phyloP scores from a whole-genome alignment of 2,888 invertebrate species.

The Dicyrtomina minuta region DNA sequence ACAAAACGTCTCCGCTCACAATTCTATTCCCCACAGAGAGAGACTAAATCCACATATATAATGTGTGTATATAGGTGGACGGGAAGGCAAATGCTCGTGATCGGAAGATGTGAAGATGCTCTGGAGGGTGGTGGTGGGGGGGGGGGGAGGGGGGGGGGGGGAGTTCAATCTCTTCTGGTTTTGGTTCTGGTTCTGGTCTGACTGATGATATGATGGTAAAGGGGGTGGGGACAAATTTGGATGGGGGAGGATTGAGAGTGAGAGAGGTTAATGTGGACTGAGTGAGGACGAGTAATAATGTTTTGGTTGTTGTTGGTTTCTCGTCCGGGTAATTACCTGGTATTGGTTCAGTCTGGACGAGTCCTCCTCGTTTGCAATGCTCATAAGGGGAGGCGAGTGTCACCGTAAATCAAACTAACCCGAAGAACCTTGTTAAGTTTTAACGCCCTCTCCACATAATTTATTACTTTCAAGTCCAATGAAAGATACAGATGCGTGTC shows the following conservation, averaged over 20 bases:
- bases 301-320: constrained; percentile 19
- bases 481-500: constrained; percentile 15
- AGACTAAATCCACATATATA: too few species aligned
- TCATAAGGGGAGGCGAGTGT: constrained; percentile 18
- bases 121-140: too few species aligned
- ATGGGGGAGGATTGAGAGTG: background rate
- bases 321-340: constrained; percentile 26
- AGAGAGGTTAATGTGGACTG: background rate
- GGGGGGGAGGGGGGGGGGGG: too few species aligned
- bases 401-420: constrained; percentile 22
- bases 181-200: too few species aligned
- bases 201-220: background rate
- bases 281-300: constrained; percentile 6
- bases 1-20: too few species aligned
- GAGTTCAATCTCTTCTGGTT: too few species aligned
- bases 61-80: too few species aligned
- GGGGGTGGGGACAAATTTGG: background rate
- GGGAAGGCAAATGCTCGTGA: too few species aligned
- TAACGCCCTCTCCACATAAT: constrained; percentile 23
- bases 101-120: too few species aligned
- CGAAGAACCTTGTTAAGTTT: constrained; percentile 29
- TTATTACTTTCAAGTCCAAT: constrained; percentile 16
- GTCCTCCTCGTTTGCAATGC: constrained; percentile 20
- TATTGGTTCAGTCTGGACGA: constrained; percentile 20
- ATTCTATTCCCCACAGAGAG: background rate